These are phyloP conservation scores for Decapterus maruadsi DNA, from an alignment of 2,797 vertebrate genomes.

Conservation along the genomic window DNA sequence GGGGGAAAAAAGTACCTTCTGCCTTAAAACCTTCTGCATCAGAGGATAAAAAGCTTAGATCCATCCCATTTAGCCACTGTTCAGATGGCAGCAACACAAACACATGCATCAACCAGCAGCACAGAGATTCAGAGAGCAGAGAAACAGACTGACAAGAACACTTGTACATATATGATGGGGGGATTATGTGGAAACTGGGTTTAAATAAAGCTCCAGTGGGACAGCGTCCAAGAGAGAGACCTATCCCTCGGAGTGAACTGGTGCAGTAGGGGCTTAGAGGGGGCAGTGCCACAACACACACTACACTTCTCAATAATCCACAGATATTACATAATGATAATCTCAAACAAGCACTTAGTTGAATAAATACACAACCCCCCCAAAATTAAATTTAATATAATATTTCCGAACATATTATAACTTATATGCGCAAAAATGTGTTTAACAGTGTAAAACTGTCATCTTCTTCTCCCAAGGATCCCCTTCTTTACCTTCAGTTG, in stretches of 20 bases:
- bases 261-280: slow-evolving; percentile 73
- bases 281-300: slow-evolving; percentile 44
- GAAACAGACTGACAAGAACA: slow-evolving; percentile 49
- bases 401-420: neutral
- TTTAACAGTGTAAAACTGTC: no score
- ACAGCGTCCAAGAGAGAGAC: slow-evolving; percentile 69
- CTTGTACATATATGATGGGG: slow-evolving; percentile 67
- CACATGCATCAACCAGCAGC: slow-evolving; percentile 29
- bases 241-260: slow-evolving; percentile 61
- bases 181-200: slow-evolving; percentile 75
- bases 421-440: neutral
- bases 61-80: slow-evolving; percentile 73
- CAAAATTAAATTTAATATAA: slow-evolving; percentile 1
- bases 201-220: slow-evolving; percentile 78
- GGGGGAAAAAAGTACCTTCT: slow-evolving; percentile 46
- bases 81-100: slow-evolving; percentile 54
- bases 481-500: slow-evolving; percentile 84
- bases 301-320: slow-evolving; percentile 66
- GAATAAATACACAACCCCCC: slow-evolving; percentile 28
- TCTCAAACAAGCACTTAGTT: slow-evolving; percentile 17
- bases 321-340: slow-evolving; percentile 63
- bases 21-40: slow-evolving; percentile 65
- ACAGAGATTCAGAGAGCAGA: slow-evolving; percentile 46
- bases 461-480: neutral
- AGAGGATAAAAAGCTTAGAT: slow-evolving; percentile 79